A percentile compares a stretch with the other conserved stretches of the same genome.
These are phyloP conservation scores for Holotrichia oblita DNA, from an alignment of 1,140 invertebrate species.

Conservation along the genomic window DNA sequence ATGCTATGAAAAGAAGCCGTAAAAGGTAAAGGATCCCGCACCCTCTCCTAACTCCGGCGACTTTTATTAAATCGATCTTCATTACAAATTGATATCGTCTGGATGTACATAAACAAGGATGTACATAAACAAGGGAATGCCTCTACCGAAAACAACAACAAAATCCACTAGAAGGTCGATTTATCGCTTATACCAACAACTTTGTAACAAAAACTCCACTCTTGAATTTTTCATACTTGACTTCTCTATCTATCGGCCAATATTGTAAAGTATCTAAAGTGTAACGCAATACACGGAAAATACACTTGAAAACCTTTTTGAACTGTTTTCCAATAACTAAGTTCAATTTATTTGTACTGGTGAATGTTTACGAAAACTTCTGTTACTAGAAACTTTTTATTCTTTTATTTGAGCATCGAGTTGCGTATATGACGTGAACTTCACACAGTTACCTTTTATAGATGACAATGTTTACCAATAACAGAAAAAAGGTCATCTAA, in stretches of 20 bases:
- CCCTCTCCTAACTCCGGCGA: neutral
- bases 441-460: too few species aligned
- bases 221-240: constrained; percentile 12
- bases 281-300: neutral
- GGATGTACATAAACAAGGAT: neutral
- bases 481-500: too few species aligned
- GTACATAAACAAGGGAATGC: too few species aligned
- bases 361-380: too few species aligned
- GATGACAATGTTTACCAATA: too few species aligned
- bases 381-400: too few species aligned
- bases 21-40: constrained; percentile 22
- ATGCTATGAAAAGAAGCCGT: constrained; percentile 26
- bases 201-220: neutral
- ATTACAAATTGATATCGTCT: constrained; percentile 15
- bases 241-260: neutral
- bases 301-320: neutral
- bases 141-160: constrained; percentile 9
- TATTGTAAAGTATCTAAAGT: neutral
- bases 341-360: too few species aligned
- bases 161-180: neutral
- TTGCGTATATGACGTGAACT: too few species aligned
- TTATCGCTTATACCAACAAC: neutral
- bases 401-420: too few species aligned
- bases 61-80: constrained; percentile 29
- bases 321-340: neutral